Evolutionary conservation across 92 coral and sea anemone species (phyloP), one percentile per base, ranked within the genome.

Genomic region (Phenganax marumi): DNA sequence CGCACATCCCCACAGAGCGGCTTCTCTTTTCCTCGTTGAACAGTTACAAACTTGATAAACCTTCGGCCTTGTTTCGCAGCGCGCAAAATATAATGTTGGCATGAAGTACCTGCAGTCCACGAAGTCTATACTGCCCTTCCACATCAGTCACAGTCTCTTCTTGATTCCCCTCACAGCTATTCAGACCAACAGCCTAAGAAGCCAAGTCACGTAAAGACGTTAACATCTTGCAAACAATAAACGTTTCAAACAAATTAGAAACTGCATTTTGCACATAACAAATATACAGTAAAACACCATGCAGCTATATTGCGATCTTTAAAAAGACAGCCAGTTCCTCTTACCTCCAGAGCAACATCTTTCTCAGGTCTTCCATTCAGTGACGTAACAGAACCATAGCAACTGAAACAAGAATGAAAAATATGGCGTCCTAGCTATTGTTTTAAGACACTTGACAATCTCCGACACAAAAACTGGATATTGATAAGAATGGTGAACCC

Each of bases 101-200:
- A 47, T 23, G 54, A 57, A 87, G 60, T 43, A 94, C 98, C 91
- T 94, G 98, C 55, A 94, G 87, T 63, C 98, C 98, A 56, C 98
- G 88, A 68, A 94, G 93, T 76, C 98, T 88, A 69, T 89, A 94
- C 12, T 85, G 86, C 47, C 98, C 98, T 58, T 90, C 98, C 57
- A 90, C 87, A 71, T 92, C 98, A 23, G 98, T 90, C 33, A 92
- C 84, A 5, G 98, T 95, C 80, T 95, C 98, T 84, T 95, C 98
- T 66, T 95, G 98, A 88, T 89, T 92, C 47, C 97, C 93, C 86
- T 95, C 97, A 51, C 98, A 95, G 52, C 97, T 92, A 61, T 80
- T 88, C 73, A 92, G 85, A 79, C 98, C 98, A 14, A 90, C 89
- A 8, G 97, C 98, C 98, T 95, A 55, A 10, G 63, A 73, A 65